phyloP scores from a whole-genome alignment of 2,888 invertebrate genomes.

The Desoria tigrina region DNA sequence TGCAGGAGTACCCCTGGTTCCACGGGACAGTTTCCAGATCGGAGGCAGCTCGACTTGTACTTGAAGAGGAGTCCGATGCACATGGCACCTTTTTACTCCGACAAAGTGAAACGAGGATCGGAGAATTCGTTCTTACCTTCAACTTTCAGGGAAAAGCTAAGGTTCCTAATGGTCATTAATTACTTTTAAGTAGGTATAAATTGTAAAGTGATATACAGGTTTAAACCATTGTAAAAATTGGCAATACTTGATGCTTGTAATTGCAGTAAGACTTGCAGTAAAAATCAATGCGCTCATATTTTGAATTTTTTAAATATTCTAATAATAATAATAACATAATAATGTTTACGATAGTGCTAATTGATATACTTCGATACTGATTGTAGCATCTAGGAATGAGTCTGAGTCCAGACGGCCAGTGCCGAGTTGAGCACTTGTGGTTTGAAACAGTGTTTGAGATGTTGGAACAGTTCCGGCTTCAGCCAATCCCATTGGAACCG shows the following conservation, averaged over 20 bases:
- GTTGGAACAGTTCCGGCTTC: conserved; percentile 92
- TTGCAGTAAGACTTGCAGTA: no score
- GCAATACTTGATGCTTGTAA: no score
- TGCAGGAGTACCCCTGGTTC: conserved; percentile 92
- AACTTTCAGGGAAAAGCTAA: conserved; percentile 86
- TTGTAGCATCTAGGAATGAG: conserved; percentile 90
- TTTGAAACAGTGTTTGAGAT: conserved; percentile 96
- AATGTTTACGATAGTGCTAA: conserved; percentile 3
- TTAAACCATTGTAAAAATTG: no score
- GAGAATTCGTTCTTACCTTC: conserved; percentile 96
- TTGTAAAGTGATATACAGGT: no score
- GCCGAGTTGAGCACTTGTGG: conserved; percentile 89
- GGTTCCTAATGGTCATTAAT: no score
- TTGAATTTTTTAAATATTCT: no score
- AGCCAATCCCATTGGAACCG: conserved; percentile 94
- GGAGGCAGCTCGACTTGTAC: conserved; percentile 87
- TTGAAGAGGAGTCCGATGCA: conserved; percentile 81
- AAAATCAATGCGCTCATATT: no score
- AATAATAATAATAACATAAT: no score
- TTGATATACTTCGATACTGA: conserved; percentile 14
- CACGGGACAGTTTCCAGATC: conserved; percentile 93
- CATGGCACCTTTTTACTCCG: conserved; percentile 94
- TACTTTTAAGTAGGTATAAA: no score
- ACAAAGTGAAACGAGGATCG: conserved; percentile 92
- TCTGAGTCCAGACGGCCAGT: conserved; percentile 87